A percentile compares a stretch with the other conserved stretches of the same genome.
phyloP scores from a whole-genome alignment of 2,113 vertebrate genomes.

The Catharus bicknelli region DNA sequence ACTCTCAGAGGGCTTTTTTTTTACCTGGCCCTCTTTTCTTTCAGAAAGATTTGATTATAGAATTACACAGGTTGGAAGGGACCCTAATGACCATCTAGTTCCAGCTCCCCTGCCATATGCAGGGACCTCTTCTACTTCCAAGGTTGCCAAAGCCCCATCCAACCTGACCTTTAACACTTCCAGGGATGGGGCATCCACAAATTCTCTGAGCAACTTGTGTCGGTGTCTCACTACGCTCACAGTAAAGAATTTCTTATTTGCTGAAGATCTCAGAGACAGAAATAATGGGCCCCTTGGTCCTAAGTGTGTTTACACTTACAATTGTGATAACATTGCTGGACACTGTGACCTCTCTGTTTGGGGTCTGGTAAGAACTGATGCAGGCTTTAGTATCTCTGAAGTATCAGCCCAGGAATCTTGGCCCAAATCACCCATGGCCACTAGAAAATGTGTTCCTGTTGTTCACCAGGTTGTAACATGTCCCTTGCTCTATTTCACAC shows the following conservation, averaged over 20 bases:
- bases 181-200: background rate
- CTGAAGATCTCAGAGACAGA: background rate
- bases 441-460: background rate
- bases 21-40: background rate
- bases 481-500: background rate
- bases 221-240: background rate
- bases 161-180: background rate
- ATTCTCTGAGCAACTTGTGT: background rate
- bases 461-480: background rate
- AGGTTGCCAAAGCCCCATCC: background rate
- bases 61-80: background rate
- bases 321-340: background rate
- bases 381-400: background rate
- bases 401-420: background rate
- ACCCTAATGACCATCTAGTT: background rate
- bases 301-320: accelerated
- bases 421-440: background rate
- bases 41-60: background rate
- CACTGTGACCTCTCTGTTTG: background rate
- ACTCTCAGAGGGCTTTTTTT: background rate
- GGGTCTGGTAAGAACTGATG: background rate
- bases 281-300: background rate
- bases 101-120: background rate
- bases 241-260: background rate
- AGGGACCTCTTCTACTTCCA: background rate